Evolutionary conservation across 92 coral and sea anemone species (phyloP).

Genomic region (Desmophyllum pertusum): DNA sequence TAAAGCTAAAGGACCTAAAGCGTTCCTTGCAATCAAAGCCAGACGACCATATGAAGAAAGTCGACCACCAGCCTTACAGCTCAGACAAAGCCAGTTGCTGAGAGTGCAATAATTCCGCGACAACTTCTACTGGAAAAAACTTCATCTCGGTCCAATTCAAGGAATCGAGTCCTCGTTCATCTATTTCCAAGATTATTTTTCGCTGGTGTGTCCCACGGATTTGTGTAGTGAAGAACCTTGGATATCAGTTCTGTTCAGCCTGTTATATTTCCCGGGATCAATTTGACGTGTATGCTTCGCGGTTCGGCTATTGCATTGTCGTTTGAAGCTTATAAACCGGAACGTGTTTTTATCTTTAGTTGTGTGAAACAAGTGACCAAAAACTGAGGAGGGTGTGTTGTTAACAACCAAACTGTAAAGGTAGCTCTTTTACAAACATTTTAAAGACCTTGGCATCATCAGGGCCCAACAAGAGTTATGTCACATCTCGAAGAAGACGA

Average conservation of each 20-base stretch:
- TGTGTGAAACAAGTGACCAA: neutral
- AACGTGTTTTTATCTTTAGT: neutral
- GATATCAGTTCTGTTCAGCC: neutral
- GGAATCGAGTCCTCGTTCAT: neutral
- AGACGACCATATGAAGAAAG: neutral
- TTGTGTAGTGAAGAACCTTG: neutral
- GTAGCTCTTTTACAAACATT: neutral
- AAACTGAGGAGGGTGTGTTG: neutral
- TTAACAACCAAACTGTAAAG: neutral
- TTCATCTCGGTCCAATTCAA: too few relatives aligned
- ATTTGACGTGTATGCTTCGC: too few relatives aligned
- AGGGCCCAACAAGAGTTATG: constrained; percentile 16
- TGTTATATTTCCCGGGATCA: too few relatives aligned
- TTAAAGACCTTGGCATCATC: neutral
- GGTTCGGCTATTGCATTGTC: neutral
- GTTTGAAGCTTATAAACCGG: neutral
- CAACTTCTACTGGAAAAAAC: too few relatives aligned
- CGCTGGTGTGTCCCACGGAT: neutral
- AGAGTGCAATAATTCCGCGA: too few relatives aligned
- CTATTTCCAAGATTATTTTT: neutral
- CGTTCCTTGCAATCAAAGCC: neutral
- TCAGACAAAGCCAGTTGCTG: neutral
- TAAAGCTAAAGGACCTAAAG: too few relatives aligned
- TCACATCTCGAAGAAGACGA: neutral
- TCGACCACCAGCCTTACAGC: neutral